Evolutionary conservation across 2,888 invertebrate genomes (phyloP), one percentile per base, ranked within the genome.

Genomic region (Pherbina coryleti): DNA sequence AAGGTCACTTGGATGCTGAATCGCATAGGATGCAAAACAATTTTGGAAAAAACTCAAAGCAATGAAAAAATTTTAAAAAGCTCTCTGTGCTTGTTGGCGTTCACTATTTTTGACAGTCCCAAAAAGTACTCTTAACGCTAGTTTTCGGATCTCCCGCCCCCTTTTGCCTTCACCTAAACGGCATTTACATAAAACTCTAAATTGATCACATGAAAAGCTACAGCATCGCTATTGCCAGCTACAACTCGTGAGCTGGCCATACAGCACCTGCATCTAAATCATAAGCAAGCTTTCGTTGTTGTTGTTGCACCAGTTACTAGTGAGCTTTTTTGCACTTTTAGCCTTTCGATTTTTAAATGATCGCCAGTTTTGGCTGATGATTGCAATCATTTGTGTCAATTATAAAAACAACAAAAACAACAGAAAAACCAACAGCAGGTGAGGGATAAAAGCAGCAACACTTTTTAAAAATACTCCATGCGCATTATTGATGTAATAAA

Each of bases 401-500:
- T 14, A 51, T 53, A 5, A 25, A 5, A 28, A 44, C 62, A 37
- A 14, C 44, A 73, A 28, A 37, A 55, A 31, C 5, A 34, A 57
- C 53, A 55, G 8, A 51, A 53, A 55, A 14, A 37, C 25, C 17
- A 4, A 0, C 25, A 28, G 57, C 11, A 28, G 22, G 55, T 22
- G 55, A 55, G 55, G 19, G 55, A 55, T n/a, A 55, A 22, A 22
- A 22, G n/a, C 34, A 51, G 31, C 4, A 64, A 51, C 31, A 31
- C 53, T 60, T 69, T 69, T 49, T 62, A 55, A 67, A 75, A 37
- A 25, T 55, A 44, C n/a, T 69, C 44, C 5, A 51, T 17, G 66
- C 53, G 60, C 72, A 72, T 72, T 57, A 72, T 72, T 72, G 62
- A 60, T 76, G 78, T 60, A 73, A 76, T 76, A 78, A 78, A 78